These are phyloP conservation scores for Drosophila grimshawi DNA, from an alignment of 1,140 invertebrate genomes.

Conservation along the genomic window DNA sequence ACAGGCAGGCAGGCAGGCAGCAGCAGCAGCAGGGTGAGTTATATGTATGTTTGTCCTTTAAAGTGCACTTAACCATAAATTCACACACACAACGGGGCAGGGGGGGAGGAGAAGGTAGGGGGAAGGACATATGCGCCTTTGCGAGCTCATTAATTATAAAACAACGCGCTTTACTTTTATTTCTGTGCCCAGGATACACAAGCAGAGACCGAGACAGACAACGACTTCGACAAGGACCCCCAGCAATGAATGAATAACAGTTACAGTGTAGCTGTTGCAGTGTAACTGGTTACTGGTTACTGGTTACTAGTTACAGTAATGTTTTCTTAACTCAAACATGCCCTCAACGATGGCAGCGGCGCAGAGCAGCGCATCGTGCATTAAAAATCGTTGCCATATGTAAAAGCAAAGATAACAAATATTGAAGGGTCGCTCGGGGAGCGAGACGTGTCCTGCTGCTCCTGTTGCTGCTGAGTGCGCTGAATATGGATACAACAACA, in stretches of 20 bases:
- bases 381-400: constrained; percentile 83
- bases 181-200: constrained; percentile 24
- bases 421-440: constrained; percentile 1
- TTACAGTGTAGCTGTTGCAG: constrained; percentile 27
- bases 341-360: constrained; percentile 52
- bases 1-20: too few species aligned
- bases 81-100: constrained; percentile 46
- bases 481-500: constrained; percentile 4
- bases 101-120: neutral
- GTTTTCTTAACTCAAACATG: constrained; percentile 81
- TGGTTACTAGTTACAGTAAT: constrained; percentile 54
- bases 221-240: constrained; percentile 19
- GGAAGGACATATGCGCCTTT: constrained; percentile 63
- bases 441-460: neutral
- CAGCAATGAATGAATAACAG: constrained; percentile 14
- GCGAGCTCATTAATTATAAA: constrained; percentile 83
- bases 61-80: constrained; percentile 83
- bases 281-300: constrained; percentile 69
- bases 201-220: constrained; percentile 55
- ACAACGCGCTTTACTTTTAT: constrained; percentile 72
- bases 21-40: constrained; percentile 61
- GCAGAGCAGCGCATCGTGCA: constrained; percentile 61
- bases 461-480: neutral
- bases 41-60: constrained; percentile 81
- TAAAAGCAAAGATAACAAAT: constrained; percentile 79